Base-by-base conservation (phyloP, 2,888 invertebrate species). In the Eupithecia insigniata region DNA sequence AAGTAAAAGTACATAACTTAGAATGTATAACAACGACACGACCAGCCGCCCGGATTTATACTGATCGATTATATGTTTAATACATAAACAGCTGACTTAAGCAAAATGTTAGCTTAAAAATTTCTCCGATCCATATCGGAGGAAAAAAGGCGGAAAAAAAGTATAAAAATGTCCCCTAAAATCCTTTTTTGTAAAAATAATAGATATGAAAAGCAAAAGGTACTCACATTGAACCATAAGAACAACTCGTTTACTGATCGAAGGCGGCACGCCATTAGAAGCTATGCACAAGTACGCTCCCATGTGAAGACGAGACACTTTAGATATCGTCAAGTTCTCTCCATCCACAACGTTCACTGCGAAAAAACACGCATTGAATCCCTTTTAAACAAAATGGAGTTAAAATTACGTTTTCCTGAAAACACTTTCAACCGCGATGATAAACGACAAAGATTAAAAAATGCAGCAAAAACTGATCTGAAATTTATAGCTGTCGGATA, bases 281-380 rank as follows among this genome's bases (percentile, higher is more conserved):
- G 99, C 99, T 77, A 98, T 98, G 92, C 98, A 98, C 79, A 98
- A 94, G 91, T 98, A 98, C 28, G 98, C 97, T 6, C 98, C 98
- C 98, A 98, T 98, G 87, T 98, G 98, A 64, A 98, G 95, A 62
- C 98, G 96, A 80, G 98, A 98, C 77, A 98, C 98, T 95, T 98
- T 98, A 46, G 96, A 96, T 83, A 98, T 97, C 82, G 97, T 97
- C 83, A 98, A 95, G 79, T 97, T 95, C 89, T 98, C 98, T 2
- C 98, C 98, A 84, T 98, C 97, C 67, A 98, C 97, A 72, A 97
- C 97, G 89, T 97, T 97, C 76, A 98, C 98, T 98, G 95, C 22
- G 94, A 95, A 80, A 81, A 81, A 60, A 62, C 34, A 46, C n/a
- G 28, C 58, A 73, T 75, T 26, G 66, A 68, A n/a, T 55, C 22